Conservation (phyloP, 2,113 vertebrate genomes). For the Xenopus laevis region DNA sequence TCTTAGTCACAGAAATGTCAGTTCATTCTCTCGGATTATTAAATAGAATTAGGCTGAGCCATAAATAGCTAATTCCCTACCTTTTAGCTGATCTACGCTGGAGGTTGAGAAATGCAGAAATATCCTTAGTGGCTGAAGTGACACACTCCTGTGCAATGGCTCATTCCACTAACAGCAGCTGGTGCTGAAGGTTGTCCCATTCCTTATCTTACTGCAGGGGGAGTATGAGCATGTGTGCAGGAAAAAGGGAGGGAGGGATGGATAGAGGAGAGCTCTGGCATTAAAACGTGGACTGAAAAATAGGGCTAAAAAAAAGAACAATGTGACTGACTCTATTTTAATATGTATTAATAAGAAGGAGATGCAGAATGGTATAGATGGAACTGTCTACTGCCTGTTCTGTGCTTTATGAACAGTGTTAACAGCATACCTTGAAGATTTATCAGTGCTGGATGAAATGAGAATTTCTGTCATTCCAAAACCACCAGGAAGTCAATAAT, state of each 20-base stretch:
- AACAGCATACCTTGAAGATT: too few species aligned
- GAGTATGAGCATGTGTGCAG: conserved; percentile 18
- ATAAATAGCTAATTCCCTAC: conserved; percentile 5
- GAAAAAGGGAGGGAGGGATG: conserved; percentile 22
- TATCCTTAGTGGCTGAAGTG: conserved; percentile 7
- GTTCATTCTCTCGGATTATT: too few species aligned
- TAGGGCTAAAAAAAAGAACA: background rate
- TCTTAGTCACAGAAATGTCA: too few species aligned
- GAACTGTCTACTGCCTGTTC: too few species aligned
- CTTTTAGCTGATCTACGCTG: conserved; percentile 14
- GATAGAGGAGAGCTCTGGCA: conserved; percentile 4
- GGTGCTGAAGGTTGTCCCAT: conserved; percentile 17
- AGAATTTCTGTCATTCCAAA: too few species aligned
- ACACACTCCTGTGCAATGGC: conserved; percentile 6
- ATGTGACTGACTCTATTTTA: too few species aligned
- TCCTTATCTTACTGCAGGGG: conserved; percentile 34
- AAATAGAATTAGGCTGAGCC: too few species aligned
- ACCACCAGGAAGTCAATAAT: too few species aligned
- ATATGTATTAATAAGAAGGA: too few species aligned
- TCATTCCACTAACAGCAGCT: conserved; percentile 12
- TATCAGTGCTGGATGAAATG: too few species aligned
- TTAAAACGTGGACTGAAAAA: background rate
- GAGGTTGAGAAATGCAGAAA: background rate
- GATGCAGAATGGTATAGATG: too few species aligned
- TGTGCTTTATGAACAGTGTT: too few species aligned